Base-by-base conservation (phyloP, 2,797 vertebrate genomes). In the Huso huso region DNA sequence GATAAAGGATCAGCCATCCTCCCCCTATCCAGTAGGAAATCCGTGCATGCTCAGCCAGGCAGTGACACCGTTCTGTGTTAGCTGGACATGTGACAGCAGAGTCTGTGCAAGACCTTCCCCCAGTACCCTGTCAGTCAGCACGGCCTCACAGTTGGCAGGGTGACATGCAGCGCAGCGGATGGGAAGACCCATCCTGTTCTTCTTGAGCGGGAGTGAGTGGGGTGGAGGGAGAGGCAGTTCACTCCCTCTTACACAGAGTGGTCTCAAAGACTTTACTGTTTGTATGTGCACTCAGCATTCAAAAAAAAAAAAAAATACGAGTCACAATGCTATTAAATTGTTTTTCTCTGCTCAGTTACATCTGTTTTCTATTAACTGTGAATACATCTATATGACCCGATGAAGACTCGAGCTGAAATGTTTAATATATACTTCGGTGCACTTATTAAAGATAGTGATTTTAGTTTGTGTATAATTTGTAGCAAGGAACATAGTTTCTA, bases 111-210 rank as follows among this genome's bases (percentile, higher is more conserved):
- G 55, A n/a, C 6, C 55, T 58, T 12, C 55, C 55, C 55, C 55
- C 55, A 2, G 13, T n/a, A 58, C 61, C 11, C 37, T 18, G 50
- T 51, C 50, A 8, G 11, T 65, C 49, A 52, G 18, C 1, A 1
- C 49, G 13, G 11, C 50, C 12, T n/a, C 10, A 13, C 13, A 51
- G 15, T 23, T 12, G 63, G 49, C 63, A 23, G 12, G 63, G 63
- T 49, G 13, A 12, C 8, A 12, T 13, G 63, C 51, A 10, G 63
- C n/a, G 8, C 1, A 52, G 12, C 48, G 63, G 63, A 65, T 15
- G 63, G 50, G 50, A 53, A 53, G 63, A 53, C 18, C 10, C 63
- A 7, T 65, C 63, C 63, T 65, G 50, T 15, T 23, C 13, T 65
- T 53, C 15, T 15, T 62, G 61, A 10, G 61, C 18, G 61, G 13